Base-by-base conservation (phyloP, 2,888 invertebrate species). In the Monochamus alternatus region DNA sequence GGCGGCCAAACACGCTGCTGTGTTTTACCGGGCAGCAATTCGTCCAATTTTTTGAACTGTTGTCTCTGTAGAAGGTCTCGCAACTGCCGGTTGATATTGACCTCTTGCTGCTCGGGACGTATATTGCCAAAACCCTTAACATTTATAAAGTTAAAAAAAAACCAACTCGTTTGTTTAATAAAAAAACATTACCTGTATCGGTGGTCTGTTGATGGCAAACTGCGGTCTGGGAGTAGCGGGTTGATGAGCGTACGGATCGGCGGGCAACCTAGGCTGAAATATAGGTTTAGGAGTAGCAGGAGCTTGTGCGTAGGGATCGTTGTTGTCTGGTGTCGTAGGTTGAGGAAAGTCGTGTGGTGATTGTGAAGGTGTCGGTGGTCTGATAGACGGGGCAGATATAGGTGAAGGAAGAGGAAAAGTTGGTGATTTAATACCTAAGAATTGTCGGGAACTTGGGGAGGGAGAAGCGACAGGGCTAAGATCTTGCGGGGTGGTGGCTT, bases 41-140 rank as follows among this genome's bases (percentile, higher is more conserved):
- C 87, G 85, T 92, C 92, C 80, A 92, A 87, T 82, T 93, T 92
- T 82, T 92, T 92, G 77, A 90, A 91, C 69, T 90, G 92, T 76
- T 95, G 95, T 67, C 95, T 90, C 86, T 96, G 96, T 73, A 97
- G 90, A 78, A 97, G 89, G 86, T 96, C 96, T 43, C 96, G 90
- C 62, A 97, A 90, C 85, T 97, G 97, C 4, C 94, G 91, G 85
- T 94, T 94, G 85, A 93, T 90, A 83, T 92, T 92, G 60, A 90
- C 91, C 73, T 90, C 90, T 67, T 82, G 85, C 72, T 82, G 83
- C n/a, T 89, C 90, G 80, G 87, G 74, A 58, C 83, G 71, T 7
- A 74, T 22, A 72, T 51, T 78, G 8, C 81, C 78, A 68, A 84
- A 85, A 62, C 75, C 80, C 84, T 87, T 82, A 55, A 83, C 79